Conservation (phyloP, 2,113 vertebrate species). For the Odocoileus hemionus region DNA sequence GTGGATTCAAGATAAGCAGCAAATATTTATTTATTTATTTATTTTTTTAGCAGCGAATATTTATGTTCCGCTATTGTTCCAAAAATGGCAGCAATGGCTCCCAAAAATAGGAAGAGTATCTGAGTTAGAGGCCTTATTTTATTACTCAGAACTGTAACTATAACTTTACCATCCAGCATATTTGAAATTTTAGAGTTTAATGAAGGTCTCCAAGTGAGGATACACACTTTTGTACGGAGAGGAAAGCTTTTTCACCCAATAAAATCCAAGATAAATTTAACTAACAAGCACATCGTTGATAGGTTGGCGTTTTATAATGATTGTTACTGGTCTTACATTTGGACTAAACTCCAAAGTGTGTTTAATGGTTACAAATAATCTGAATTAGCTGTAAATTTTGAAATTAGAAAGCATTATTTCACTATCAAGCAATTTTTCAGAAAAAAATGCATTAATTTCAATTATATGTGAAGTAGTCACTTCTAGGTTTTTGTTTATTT, state of each 20-base stretch:
- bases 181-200: neutral
- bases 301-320: neutral
- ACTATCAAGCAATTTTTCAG: neutral
- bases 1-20: conserved; percentile 66
- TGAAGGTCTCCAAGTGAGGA: neutral
- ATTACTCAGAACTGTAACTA: neutral
- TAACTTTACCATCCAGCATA: neutral
- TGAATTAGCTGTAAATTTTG: neutral
- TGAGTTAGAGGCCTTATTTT: neutral
- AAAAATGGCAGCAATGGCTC: neutral
- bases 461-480: neutral
- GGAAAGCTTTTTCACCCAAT: neutral
- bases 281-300: neutral
- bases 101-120: neutral
- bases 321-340: neutral
- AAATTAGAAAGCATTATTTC: conserved; percentile 30
- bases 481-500: neutral
- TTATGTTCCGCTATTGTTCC: conserved; percentile 61
- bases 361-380: neutral
- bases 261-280: neutral
- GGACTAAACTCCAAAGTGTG: neutral
- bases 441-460: neutral
- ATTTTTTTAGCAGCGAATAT: conserved; percentile 48
- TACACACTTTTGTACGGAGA: neutral
- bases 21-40: conserved; percentile 64